Evolutionary conservation across 2,797 vertebrate genomes (phyloP).

Genomic region (Micromesistius poutassou): DNA sequence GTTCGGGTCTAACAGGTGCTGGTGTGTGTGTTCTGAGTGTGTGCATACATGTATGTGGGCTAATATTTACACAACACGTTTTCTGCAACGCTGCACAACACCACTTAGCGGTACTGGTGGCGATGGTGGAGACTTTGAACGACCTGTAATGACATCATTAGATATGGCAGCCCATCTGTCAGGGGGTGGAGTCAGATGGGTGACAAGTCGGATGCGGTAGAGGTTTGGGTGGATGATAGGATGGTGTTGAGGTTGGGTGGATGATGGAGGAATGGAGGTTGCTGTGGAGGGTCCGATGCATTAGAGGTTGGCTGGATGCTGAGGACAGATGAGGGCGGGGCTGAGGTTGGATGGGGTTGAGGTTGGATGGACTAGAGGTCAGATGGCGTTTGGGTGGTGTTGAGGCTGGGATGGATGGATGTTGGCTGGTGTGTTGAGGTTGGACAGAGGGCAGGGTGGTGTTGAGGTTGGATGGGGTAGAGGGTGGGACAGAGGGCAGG

Average conservation of each 20-base stretch:
- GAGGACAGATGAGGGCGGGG: neutral
- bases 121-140: conserved; percentile 4
- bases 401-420: conserved; percentile 4
- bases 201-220: neutral
- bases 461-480: neutral
- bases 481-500: neutral
- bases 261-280: neutral
- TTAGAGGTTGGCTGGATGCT: neutral
- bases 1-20: neutral
- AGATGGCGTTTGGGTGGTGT: too few relatives aligned
- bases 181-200: neutral
- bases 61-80: neutral
- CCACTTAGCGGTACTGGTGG: neutral
- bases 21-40: neutral
- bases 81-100: conserved; percentile 8
- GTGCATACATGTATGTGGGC: neutral
- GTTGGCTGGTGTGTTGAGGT: conserved; percentile 1
- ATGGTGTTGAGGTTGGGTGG: neutral
- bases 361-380: too few relatives aligned
- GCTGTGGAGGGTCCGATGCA: neutral
- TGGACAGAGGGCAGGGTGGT: neutral
- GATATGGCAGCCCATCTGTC: neutral
- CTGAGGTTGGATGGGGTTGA: neutral
- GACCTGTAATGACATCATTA: neutral
- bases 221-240: neutral